These are phyloP conservation scores for Papilio polytes DNA, from an alignment of 1,140 invertebrate species.

Conservation along the genomic window DNA sequence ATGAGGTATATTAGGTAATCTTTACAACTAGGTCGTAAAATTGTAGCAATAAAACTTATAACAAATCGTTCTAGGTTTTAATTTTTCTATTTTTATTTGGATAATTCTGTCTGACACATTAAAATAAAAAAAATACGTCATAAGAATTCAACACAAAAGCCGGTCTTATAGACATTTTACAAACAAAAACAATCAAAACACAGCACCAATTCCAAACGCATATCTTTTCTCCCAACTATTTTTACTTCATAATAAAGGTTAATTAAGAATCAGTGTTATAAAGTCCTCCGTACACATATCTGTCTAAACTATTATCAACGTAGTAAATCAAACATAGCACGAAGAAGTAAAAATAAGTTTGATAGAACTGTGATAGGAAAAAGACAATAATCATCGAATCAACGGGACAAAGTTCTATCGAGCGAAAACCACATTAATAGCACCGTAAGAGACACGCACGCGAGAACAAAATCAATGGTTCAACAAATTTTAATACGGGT, in stretches of 20 bases:
- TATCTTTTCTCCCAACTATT: too few relatives aligned
- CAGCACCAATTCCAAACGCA: too few relatives aligned
- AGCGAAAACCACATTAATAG: background rate
- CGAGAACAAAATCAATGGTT: background rate
- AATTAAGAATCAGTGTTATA: too few relatives aligned
- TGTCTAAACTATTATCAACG: too few relatives aligned
- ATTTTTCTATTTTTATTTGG: background rate
- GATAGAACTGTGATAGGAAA: background rate
- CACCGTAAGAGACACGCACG: background rate
- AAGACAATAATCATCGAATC: background rate
- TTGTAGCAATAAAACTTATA: background rate
- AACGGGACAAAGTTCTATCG: background rate
- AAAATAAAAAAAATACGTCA: background rate
- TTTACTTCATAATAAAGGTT: too few relatives aligned
- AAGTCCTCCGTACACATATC: too few relatives aligned
- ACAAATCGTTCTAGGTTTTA: background rate
- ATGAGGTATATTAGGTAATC: background rate
- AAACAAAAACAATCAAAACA: too few relatives aligned
- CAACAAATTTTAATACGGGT: background rate
- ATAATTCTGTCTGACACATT: conserved; percentile 22
- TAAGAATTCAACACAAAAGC: background rate
- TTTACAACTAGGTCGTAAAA: conserved; percentile 10
- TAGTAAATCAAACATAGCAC: background rate
- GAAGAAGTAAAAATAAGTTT: background rate
- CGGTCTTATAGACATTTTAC: too few relatives aligned